phyloP scores from a whole-genome alignment of 1,140 invertebrate genomes.

The Plectrocnemia conspersa region DNA sequence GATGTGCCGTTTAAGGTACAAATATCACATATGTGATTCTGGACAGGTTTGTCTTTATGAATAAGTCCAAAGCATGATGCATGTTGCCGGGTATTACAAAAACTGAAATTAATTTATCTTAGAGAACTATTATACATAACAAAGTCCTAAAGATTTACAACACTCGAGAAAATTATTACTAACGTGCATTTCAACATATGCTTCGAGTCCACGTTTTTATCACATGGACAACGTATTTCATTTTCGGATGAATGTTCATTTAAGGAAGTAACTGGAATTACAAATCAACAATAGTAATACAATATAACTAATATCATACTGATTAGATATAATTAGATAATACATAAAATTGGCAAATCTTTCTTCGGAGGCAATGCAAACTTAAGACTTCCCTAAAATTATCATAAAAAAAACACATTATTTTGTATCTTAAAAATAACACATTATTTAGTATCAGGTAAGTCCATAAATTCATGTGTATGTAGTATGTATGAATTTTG shows the following conservation, averaged over 20 bases:
- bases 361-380: background rate
- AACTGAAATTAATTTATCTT: no score
- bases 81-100: slow-evolving; percentile 19
- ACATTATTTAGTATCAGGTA: no score
- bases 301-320: no score
- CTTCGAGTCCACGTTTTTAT: background rate
- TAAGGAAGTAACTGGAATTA: background rate
- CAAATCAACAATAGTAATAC: no score
- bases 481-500: no score
- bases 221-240: background rate
- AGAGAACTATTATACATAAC: background rate
- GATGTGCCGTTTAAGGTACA: background rate
- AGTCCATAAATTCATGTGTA: no score
- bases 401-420: background rate
- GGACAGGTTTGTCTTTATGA: background rate
- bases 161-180: background rate
- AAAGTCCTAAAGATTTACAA: background rate
- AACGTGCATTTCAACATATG: background rate
- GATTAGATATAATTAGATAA: background rate
- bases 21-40: slow-evolving; percentile 1
- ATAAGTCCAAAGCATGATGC: slow-evolving; percentile 18
- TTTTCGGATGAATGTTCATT: background rate
- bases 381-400: background rate
- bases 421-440: no score
- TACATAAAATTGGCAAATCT: background rate